Percentiles rank a stretch among this genome's conserved stretches.
Conservation (phyloP, 2,113 vertebrate genomes). For the Anhinga rufa region DNA sequence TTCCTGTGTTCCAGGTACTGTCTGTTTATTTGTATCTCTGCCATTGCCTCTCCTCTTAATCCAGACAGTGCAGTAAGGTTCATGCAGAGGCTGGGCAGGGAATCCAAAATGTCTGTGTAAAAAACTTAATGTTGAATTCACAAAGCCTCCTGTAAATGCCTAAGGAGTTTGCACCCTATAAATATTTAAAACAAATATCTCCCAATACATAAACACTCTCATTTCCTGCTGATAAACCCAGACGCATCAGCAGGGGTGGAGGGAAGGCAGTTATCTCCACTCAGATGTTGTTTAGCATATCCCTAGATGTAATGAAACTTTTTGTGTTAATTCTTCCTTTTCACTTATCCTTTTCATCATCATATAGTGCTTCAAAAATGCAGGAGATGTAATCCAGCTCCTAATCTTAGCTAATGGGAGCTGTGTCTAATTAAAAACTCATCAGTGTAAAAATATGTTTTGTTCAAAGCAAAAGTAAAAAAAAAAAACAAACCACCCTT, state of each 20-base stretch:
- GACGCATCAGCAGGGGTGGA: slow-evolving; percentile 26
- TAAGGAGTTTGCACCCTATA: slow-evolving; percentile 61
- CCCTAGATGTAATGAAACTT: slow-evolving; percentile 47
- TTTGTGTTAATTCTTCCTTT: slow-evolving; percentile 22
- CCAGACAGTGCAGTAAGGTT: neutral
- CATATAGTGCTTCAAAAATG: slow-evolving; percentile 53
- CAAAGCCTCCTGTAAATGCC: slow-evolving; percentile 51
- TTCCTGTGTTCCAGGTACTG: neutral
- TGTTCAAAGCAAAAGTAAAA: slow-evolving; percentile 4
- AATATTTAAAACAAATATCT: slow-evolving; percentile 76
- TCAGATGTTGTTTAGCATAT: slow-evolving; percentile 68
- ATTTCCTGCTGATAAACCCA: slow-evolving; percentile 63
- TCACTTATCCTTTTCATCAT: slow-evolving; percentile 47
- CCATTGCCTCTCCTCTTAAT: neutral
- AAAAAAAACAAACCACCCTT: neutral
- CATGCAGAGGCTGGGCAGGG: neutral
- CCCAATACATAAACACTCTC: slow-evolving; percentile 59
- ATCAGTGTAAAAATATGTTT: slow-evolving; percentile 55
- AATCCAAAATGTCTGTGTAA: neutral
- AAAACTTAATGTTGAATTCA: slow-evolving; percentile 35
- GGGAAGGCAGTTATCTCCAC: slow-evolving; percentile 46
- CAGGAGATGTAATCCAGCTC: slow-evolving; percentile 45
- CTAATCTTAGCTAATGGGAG: slow-evolving; percentile 57
- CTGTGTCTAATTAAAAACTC: slow-evolving; percentile 60
- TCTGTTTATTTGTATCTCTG: neutral